A percentile compares a stretch with the other conserved stretches of the same genome.
phyloP scores from a whole-genome alignment of 2,113 vertebrate species.

The Capreolus pygargus region DNA sequence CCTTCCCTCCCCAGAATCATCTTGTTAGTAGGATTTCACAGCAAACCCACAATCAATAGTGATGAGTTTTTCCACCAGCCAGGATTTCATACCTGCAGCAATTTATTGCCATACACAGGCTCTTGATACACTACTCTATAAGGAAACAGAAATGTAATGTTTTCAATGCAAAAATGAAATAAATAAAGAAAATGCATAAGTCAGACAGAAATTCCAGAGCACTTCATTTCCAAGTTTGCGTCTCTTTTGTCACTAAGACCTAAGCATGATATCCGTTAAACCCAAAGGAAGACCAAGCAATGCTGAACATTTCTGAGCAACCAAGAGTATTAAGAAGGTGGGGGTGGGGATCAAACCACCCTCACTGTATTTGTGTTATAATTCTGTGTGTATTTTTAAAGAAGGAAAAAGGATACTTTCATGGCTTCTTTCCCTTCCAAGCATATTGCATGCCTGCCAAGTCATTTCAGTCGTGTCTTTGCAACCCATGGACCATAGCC shows the following conservation, averaged over 20 bases:
- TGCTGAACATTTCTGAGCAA: background rate
- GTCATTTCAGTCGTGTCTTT: background rate
- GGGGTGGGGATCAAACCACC: background rate
- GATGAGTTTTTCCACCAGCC: constrained; percentile 62
- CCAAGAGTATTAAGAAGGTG: background rate
- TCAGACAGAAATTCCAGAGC: constrained; percentile 67
- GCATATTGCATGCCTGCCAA: background rate
- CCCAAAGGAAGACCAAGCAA: background rate
- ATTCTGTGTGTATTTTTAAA: background rate
- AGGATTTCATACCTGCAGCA: constrained; percentile 73
- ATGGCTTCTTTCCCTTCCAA: constrained; percentile 47
- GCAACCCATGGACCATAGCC: background rate
- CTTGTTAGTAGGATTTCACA: constrained; percentile 70
- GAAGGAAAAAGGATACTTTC: constrained; percentile 46
- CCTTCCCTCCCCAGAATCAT: background rate
- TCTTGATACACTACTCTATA: constrained; percentile 82
- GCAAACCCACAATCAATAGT: constrained; percentile 63
- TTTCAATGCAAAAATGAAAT: constrained; percentile 74
- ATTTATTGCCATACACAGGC: constrained; percentile 82
- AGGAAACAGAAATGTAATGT: constrained; percentile 81
- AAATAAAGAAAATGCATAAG: constrained; percentile 69
- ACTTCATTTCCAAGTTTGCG: constrained; percentile 72
- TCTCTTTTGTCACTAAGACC: background rate
- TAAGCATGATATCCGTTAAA: background rate
- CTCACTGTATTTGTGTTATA: background rate